Conservation (phyloP, 2,797 vertebrate genomes). For the Sebastes hopkinsi region DNA sequence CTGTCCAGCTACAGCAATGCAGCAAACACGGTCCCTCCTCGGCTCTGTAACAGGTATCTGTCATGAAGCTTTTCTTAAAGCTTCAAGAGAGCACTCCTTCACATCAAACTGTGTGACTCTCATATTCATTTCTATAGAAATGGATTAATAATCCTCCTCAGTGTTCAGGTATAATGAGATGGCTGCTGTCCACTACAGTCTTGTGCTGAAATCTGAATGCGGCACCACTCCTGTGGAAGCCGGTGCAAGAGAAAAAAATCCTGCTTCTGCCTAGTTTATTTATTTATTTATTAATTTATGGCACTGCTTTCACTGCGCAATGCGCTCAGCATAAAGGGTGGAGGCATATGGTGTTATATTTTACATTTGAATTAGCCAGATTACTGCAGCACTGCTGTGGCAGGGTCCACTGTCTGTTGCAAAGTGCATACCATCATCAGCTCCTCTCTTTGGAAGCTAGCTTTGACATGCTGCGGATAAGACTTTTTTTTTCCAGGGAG, state of each 20-base stretch:
- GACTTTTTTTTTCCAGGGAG: not conserved
- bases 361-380: constrained; percentile 28
- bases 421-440: constrained; percentile 43
- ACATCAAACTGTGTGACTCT: not conserved
- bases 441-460: not conserved
- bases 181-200: constrained; percentile 33
- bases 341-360: constrained; percentile 44
- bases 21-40: constrained; percentile 54
- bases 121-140: not conserved
- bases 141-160: not conserved
- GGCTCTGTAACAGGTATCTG: constrained; percentile 52
- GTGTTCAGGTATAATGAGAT: not conserved
- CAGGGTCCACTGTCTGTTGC: constrained; percentile 44
- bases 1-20: constrained; percentile 70
- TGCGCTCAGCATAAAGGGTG: constrained; percentile 59
- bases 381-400: constrained; percentile 39
- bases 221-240: constrained; percentile 43
- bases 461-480: constrained; percentile 12
- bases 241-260: not conserved
- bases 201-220: constrained; percentile 69
- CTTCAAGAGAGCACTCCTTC: not conserved
- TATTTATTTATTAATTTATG: constrained; percentile 62
- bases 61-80: not conserved
- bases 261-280: constrained; percentile 3
- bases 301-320: constrained; percentile 56